Conservation (phyloP, 2,888 invertebrate species). For the Spodoptera littoralis region DNA sequence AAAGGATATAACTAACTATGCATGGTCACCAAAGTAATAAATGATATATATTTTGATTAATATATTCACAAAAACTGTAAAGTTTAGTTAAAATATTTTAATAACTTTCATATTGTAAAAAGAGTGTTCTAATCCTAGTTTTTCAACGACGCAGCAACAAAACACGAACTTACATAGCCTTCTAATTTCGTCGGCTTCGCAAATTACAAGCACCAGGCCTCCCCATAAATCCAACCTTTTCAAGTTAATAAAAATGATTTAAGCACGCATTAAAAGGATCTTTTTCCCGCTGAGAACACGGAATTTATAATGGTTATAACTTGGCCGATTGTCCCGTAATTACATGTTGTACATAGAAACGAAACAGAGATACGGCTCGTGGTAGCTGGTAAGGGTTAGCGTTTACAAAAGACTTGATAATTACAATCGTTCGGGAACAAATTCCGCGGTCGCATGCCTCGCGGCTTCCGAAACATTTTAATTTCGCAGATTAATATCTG, state of each 20-base stretch:
- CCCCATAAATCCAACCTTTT: constrained; percentile 84
- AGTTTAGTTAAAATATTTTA: too few relatives aligned
- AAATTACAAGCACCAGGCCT: constrained; percentile 77
- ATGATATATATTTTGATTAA: constrained; percentile 1
- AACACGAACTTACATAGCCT: constrained; percentile 54
- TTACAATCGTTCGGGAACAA: constrained; percentile 50
- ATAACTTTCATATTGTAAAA: too few relatives aligned
- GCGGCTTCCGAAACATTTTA: constrained; percentile 62
- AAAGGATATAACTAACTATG: neutral
- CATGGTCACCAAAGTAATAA: neutral
- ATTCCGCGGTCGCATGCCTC: constrained; percentile 54
- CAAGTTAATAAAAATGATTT: constrained; percentile 88
- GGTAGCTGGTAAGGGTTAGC: constrained; percentile 13
- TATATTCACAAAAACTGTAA: neutral
- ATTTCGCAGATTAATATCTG: constrained; percentile 71
- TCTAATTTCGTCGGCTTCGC: constrained; percentile 71
- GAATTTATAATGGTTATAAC: constrained; percentile 82
- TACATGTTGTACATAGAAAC: constrained; percentile 60
- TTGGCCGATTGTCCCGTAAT: constrained; percentile 76
- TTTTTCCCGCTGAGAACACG: constrained; percentile 77
- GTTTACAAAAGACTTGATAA: constrained; percentile 50
- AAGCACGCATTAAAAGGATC: constrained; percentile 84
- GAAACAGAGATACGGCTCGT: constrained; percentile 37
- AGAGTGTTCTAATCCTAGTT: constrained; percentile 10
- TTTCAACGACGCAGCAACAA: constrained; percentile 23